phyloP scores from a whole-genome alignment of 2,797 vertebrate genomes.

The Coilia nasus region DNA sequence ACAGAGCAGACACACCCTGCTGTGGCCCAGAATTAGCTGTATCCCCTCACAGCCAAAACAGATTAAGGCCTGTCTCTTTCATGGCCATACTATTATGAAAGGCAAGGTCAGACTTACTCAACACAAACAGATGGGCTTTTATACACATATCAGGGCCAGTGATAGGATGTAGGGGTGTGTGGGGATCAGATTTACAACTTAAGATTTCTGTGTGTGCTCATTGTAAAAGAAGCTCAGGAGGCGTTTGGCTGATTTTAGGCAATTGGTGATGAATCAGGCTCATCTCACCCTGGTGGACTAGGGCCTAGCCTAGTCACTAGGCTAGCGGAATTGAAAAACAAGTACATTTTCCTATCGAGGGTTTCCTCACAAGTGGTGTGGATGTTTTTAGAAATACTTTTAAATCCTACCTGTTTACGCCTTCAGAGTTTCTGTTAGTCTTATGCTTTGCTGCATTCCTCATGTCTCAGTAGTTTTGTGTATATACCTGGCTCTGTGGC shows the following conservation, averaged over 20 bases:
- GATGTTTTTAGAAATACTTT: neutral
- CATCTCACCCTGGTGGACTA: neutral
- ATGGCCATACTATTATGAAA: neutral
- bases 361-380: neutral
- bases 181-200: neutral
- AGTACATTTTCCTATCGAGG: neutral
- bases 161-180: neutral
- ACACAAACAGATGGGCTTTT: neutral
- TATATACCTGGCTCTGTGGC: neutral
- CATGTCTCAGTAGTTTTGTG: neutral
- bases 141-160: neutral
- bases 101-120: neutral
- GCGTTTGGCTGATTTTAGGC: neutral
- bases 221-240: neutral
- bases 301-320: neutral
- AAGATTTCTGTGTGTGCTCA: neutral
- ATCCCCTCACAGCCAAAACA: slow-evolving; percentile 3
- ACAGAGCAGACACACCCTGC: slow-evolving; percentile 4
- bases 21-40: slow-evolving; percentile 7
- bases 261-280: neutral
- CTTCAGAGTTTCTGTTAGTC: neutral
- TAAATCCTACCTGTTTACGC: neutral
- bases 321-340: neutral
- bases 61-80: neutral
- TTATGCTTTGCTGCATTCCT: neutral